phyloP scores from a whole-genome alignment of 2,113 vertebrate genomes.

The Lepisosteus osseus region DNA sequence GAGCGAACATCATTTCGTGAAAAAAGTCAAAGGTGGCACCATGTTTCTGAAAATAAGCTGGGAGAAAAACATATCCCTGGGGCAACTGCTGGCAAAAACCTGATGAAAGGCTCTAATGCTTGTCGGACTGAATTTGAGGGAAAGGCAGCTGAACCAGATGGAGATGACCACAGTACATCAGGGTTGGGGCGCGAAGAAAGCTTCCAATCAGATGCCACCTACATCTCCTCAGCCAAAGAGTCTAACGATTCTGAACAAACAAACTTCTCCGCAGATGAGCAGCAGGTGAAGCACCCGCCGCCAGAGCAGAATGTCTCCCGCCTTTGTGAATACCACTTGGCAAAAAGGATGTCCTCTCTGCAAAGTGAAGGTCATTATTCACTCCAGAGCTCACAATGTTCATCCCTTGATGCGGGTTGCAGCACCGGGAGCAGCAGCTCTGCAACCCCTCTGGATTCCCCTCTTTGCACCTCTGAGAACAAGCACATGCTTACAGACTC shows the following conservation, averaged over 20 bases:
- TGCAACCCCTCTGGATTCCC: conserved; percentile 86
- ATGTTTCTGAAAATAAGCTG: conserved; percentile 66
- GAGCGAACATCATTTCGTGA: conserved; percentile 88
- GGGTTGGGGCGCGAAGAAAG: conserved; percentile 67
- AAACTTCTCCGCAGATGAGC: conserved; percentile 62
- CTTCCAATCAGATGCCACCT: conserved; percentile 66
- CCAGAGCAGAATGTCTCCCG: conserved; percentile 72
- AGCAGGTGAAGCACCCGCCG: conserved; percentile 68
- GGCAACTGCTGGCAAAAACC: conserved; percentile 58
- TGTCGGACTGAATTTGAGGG: conserved; percentile 66
- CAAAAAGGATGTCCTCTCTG: conserved; percentile 90
- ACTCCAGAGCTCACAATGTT: conserved; percentile 91
- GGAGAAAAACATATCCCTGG: conserved; percentile 73
- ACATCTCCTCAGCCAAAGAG: conserved; percentile 76
- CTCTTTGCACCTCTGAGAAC: conserved; percentile 78
- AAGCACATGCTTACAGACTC: conserved; percentile 80
- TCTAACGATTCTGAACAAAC: conserved; percentile 60
- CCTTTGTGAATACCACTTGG: conserved; percentile 85
- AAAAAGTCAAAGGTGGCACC: conserved; percentile 80
- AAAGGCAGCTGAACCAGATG: conserved; percentile 68
- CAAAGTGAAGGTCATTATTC: conserved; percentile 90
- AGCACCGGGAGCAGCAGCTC: conserved; percentile 88
- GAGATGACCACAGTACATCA: conserved; percentile 58
- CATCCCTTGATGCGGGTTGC: conserved; percentile 91
- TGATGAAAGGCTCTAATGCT: conserved; percentile 66